A percentile compares a stretch with the other conserved stretches of the same genome.
Evolutionary conservation across 2,888 invertebrate genomes (phyloP).

Genomic region (Mythimna ferrago): DNA sequence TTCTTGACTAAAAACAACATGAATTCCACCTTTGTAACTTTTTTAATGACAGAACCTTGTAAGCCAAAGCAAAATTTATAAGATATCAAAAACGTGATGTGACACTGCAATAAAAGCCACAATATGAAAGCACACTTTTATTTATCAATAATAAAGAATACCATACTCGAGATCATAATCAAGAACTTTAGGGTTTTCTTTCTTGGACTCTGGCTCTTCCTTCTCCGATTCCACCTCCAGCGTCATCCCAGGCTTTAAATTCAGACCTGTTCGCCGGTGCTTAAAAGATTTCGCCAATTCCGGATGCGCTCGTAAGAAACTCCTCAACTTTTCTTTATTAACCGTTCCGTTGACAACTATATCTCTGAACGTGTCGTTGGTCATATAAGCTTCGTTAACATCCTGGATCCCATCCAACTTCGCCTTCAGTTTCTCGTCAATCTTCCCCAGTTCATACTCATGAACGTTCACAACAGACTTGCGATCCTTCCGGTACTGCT

Average conservation of each 20-base stretch:
- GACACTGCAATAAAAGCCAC: conserved; percentile 5
- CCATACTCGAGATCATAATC: conserved; percentile 84
- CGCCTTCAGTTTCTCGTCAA: conserved; percentile 72
- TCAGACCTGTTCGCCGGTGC: conserved; percentile 46
- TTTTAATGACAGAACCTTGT: too few species aligned
- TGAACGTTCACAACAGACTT: conserved; percentile 78
- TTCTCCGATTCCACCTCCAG: neutral
- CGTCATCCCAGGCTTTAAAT: neutral
- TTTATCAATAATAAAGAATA: conserved; percentile 77
- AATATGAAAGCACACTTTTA: conserved; percentile 50
- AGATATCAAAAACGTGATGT: neutral
- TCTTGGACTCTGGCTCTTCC: neutral
- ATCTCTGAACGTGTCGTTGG: conserved; percentile 79
- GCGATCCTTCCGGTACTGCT: conserved; percentile 79
- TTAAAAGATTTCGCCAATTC: conserved; percentile 65
- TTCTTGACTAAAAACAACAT: too few species aligned
- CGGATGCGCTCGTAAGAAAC: conserved; percentile 78
- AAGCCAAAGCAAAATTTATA: neutral
- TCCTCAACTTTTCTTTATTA: conserved; percentile 67
- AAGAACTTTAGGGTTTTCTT: neutral
- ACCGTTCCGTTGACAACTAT: conserved; percentile 78
- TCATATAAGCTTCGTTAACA: conserved; percentile 75
- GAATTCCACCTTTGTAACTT: too few species aligned
- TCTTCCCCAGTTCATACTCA: conserved; percentile 72
- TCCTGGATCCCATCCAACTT: conserved; percentile 72